phyloP scores from a whole-genome alignment of 1,140 invertebrate genomes.

The Aphelenchoides besseyi region DNA sequence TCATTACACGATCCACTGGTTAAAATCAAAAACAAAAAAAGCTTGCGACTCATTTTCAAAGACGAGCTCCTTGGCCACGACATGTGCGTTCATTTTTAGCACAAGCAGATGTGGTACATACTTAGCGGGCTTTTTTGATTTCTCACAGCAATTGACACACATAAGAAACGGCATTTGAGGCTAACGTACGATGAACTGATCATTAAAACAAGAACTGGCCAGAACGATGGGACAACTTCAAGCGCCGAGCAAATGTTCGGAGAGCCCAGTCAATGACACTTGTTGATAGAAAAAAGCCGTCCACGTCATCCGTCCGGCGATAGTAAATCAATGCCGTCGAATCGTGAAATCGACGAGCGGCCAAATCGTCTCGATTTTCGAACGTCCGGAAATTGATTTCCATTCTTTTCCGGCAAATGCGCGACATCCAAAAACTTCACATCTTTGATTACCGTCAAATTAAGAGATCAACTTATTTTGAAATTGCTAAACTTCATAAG shows the following conservation, averaged over 20 bases:
- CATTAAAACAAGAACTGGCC: not conserved
- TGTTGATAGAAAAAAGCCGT: conserved; percentile 3
- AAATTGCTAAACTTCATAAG: too few relatives aligned
- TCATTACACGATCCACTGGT: not conserved
- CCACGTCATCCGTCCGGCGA: not conserved
- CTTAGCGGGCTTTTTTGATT: conserved; percentile 5
- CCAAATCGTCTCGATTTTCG: too few relatives aligned
- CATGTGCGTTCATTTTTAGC: not conserved
- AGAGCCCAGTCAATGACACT: not conserved
- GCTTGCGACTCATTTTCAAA: not conserved
- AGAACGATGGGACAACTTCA: not conserved
- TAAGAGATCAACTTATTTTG: too few relatives aligned
- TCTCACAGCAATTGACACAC: conserved; percentile 3
- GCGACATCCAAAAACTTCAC: too few relatives aligned
- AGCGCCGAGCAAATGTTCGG: not conserved
- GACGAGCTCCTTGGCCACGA: not conserved
- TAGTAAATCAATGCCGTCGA: not conserved
- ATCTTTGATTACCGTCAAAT: too few relatives aligned
- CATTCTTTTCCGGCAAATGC: too few relatives aligned
- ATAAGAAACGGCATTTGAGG: not conserved
- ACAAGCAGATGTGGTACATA: not conserved
- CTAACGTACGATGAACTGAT: not conserved
- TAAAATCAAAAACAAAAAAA: not conserved
- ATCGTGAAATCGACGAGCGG: too few relatives aligned
- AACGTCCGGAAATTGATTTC: too few relatives aligned